phyloP scores from a whole-genome alignment of 2,888 invertebrate species.

The Andrena marginata region DNA sequence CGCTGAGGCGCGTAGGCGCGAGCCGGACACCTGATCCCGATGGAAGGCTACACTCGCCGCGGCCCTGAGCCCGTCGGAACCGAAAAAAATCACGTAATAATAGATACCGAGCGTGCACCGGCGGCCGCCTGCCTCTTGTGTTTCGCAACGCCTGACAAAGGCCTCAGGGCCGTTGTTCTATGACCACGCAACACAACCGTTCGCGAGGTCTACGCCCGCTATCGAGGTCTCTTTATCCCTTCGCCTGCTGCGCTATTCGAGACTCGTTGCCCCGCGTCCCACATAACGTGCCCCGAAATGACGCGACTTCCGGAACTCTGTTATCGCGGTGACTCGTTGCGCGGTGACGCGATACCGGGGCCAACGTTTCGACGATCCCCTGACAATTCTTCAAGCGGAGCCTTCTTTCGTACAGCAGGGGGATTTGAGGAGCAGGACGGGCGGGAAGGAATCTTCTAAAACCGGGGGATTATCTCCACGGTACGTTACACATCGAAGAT shows the following conservation, averaged over 20 bases:
- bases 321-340: conserved; percentile 17
- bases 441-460: neutral
- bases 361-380: neutral
- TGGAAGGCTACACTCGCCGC: conserved; percentile 62
- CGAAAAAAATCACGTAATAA: conserved; percentile 68
- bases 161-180: conserved; percentile 74
- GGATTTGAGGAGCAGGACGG: too few species aligned
- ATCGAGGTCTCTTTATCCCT: conserved; percentile 68
- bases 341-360: conserved; percentile 1
- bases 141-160: conserved; percentile 74
- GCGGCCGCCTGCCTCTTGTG: conserved; percentile 45
- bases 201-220: conserved; percentile 73
- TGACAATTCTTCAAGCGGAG: neutral
- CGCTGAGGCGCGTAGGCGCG: conserved; percentile 44
- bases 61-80: conserved; percentile 57
- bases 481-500: too few species aligned
- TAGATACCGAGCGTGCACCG: conserved; percentile 67
- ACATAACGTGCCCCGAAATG: conserved; percentile 30
- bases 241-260: conserved; percentile 41
- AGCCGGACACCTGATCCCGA: conserved; percentile 69
- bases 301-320: conserved; percentile 39
- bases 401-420: too few species aligned
- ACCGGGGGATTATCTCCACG: too few species aligned
- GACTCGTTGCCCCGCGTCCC: conserved; percentile 25
- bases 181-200: conserved; percentile 46